Evolutionary conservation across 2,797 vertebrate species (phyloP), one percentile per base, ranked within the genome.

Genomic region (Leontopithecus rosalia): DNA sequence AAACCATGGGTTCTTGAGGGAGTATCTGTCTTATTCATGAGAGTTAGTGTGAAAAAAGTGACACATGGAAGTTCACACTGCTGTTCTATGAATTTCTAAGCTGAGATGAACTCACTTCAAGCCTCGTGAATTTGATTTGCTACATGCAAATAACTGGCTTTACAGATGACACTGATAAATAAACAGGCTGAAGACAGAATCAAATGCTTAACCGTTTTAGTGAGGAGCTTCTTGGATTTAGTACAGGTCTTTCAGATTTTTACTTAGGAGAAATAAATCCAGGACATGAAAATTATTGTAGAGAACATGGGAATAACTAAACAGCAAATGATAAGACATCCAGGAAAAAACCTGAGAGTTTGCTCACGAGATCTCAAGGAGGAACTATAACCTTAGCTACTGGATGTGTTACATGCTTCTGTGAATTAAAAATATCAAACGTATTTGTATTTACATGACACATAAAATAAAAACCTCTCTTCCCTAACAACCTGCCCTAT

Each of bases 191-290:
- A 97, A 93, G 43, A 22, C 0, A 96, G 61, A 50, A 96, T 97
- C 88, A 94, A 93, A 48, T 64, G 95, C 95, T 90, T 91, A 93
- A 88, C 64, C 84, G 46, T 95, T 97, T 96, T 10, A 46, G 52
- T 12, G 12, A 88, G 61, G 41, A 61, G 15, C 12, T 73, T 96
- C 22, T 20, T 96, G 93, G 57, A 75, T 28, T 97, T 88, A 79
- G 55, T 36, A 85, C 57, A 77, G 41, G 3, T 28, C 64, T 96
- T 90, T 87, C 76, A 28, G 28, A 90, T 90, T 93, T 94, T 89
- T 85, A 36, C 57, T n/a, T 48, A 95, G 52, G 55, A 96, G 72
- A 94, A 95, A 55, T 79, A 91, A 91, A 95, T 79, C 61, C 19
- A 87, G 46, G 57, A 81, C 70, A 88, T 67, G 58, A 81, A 92